A percentile compares a stretch with the other conserved stretches of the same genome.
Evolutionary conservation across 2,797 vertebrate genomes (phyloP).

Genomic region (Lepilemur ruficaudatus): DNA sequence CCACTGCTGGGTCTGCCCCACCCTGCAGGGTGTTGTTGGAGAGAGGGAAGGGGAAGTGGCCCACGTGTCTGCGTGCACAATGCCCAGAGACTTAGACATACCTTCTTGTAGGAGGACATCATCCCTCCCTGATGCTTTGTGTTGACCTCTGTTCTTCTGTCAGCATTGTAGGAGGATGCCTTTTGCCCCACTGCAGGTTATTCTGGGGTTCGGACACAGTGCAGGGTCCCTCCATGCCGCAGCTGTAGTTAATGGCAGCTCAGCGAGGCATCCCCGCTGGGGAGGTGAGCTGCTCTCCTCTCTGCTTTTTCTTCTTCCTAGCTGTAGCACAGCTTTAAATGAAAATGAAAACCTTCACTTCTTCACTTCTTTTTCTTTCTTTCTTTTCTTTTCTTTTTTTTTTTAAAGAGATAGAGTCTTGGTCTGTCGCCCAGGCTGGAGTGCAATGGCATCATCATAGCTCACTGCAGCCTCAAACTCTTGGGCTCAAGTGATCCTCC

Average conservation of each 20-base stretch:
- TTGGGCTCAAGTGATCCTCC: background rate
- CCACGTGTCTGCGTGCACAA: accelerated
- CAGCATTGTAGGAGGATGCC: background rate
- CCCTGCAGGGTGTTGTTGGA: accelerated
- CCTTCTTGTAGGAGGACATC: background rate
- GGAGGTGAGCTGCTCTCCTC: background rate
- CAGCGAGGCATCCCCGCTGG: background rate
- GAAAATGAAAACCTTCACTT: background rate
- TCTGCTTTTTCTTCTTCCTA: background rate
- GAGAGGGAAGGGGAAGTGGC: background rate
- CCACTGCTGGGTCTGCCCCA: background rate
- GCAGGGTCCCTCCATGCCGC: background rate
- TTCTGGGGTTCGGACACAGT: no score
- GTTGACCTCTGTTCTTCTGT: background rate
- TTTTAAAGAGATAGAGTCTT: no score
- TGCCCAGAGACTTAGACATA: background rate
- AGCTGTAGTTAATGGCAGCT: background rate
- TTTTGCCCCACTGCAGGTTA: background rate
- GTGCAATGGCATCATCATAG: background rate
- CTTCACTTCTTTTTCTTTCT: no score
- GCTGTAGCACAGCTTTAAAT: background rate
- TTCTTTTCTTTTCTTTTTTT: no score
- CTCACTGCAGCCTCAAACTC: background rate
- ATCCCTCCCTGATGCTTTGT: background rate
- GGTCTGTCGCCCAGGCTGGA: no score